Conservation (phyloP, 2,888 invertebrate genomes). For the Synanthedon myopaeformis region DNA sequence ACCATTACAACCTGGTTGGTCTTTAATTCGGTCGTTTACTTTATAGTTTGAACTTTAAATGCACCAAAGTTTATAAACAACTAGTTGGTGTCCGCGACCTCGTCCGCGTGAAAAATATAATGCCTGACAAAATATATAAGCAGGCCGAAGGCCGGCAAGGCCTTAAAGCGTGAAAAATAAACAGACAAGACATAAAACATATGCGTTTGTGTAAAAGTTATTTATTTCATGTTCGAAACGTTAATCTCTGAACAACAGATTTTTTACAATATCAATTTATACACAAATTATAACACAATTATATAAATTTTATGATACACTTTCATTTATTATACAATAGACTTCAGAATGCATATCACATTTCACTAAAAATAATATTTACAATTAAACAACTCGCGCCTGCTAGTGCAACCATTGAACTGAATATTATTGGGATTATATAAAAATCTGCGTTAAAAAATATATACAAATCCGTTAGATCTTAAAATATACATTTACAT, state of each 20-base stretch:
- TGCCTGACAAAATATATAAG: too few species aligned
- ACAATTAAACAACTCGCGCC: slow-evolving; percentile 47
- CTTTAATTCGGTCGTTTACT: too few species aligned
- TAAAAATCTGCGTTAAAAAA: slow-evolving; percentile 62
- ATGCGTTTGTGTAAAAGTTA: slow-evolving; percentile 55
- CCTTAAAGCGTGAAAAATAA: too few species aligned
- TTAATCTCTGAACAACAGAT: slow-evolving; percentile 63
- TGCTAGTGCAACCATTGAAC: slow-evolving; percentile 40
- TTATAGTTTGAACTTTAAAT: too few species aligned
- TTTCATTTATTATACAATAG: slow-evolving; percentile 35
- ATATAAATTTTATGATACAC: slow-evolving; percentile 64
- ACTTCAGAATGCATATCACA: slow-evolving; percentile 62
- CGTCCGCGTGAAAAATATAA: too few species aligned
- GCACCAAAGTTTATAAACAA: too few species aligned
- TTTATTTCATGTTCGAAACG: slow-evolving; percentile 62
- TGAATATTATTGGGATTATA: slow-evolving; percentile 48
- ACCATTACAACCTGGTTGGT: too few species aligned
- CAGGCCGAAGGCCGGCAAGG: too few species aligned
- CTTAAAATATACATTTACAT: slow-evolving; percentile 56
- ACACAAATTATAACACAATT: slow-evolving; percentile 63
- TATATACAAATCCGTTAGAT: slow-evolving; percentile 53
- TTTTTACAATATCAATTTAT: slow-evolving; percentile 66
- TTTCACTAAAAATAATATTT: slow-evolving; percentile 50
- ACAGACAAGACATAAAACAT: not conserved
- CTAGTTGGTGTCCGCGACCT: too few species aligned